Evolutionary conservation across 1,140 invertebrate genomes (phyloP).

Genomic region (Euura lappo): DNA sequence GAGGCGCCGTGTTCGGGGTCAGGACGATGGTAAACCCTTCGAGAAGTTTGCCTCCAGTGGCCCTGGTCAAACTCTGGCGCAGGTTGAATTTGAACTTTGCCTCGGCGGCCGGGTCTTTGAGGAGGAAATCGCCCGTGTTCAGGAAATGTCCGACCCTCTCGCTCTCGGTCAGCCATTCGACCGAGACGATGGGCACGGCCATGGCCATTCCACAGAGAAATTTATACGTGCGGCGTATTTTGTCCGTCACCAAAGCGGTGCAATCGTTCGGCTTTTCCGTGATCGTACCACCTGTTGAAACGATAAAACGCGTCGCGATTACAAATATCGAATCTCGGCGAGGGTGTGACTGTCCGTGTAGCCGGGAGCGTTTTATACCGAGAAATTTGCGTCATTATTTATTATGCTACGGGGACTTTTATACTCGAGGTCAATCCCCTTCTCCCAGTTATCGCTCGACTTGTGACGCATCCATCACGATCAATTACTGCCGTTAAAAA

Average conservation of each 20-base stretch:
- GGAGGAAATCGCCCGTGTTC: conserved; percentile 49
- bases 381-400: not conserved
- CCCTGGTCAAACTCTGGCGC: conserved; percentile 47
- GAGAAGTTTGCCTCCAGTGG: conserved; percentile 45
- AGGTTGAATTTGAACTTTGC: conserved; percentile 54
- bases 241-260: conserved; percentile 59
- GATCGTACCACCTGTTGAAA: conserved; percentile 47
- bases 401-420: not conserved
- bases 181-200: conserved; percentile 56
- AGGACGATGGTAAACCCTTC: conserved; percentile 50
- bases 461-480: no score
- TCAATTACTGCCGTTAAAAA: no score
- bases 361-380: not conserved
- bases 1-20: conserved; percentile 53
- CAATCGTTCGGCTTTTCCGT: conserved; percentile 48
- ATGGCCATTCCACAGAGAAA: conserved; percentile 57
- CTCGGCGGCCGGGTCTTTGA: conserved; percentile 56
- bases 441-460: no score
- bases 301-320: not conserved
- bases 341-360: no score
- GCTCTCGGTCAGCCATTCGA: conserved; percentile 55
- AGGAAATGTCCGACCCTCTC: conserved; percentile 38
- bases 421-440: not conserved
- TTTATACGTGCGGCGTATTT: conserved; percentile 60
- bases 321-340: not conserved